phyloP scores from a whole-genome alignment of 2,113 vertebrate genomes.

The Epinephelus moara region DNA sequence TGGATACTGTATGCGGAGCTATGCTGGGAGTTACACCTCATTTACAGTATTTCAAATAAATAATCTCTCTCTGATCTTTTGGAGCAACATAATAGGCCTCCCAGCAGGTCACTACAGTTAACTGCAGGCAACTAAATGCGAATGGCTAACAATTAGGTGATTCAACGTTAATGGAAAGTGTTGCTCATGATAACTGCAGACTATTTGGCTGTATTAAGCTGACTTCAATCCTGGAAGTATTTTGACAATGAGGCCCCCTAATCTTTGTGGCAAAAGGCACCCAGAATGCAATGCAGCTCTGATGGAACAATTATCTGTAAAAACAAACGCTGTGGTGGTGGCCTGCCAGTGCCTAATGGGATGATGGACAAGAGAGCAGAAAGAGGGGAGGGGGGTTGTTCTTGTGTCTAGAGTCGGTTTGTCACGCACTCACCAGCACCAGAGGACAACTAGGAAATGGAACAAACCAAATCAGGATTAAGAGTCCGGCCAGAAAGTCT shows the following conservation, averaged over 20 bases:
- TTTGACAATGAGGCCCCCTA: constrained; percentile 63
- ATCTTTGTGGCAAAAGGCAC: constrained; percentile 51
- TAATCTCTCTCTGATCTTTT: constrained; percentile 54
- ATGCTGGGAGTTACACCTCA: constrained; percentile 54
- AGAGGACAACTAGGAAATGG: constrained; percentile 53
- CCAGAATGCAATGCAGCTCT: constrained; percentile 38
- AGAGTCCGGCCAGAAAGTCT: constrained; percentile 53
- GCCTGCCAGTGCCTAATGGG: constrained; percentile 50
- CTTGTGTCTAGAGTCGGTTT: constrained; percentile 3
- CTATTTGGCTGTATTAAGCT: constrained; percentile 37
- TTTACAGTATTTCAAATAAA: constrained; percentile 66
- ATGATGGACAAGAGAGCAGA: constrained; percentile 59
- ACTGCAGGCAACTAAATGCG: constrained; percentile 40
- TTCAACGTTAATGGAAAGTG: constrained; percentile 70
- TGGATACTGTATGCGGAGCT: constrained; percentile 51
- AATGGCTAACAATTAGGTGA: constrained; percentile 56
- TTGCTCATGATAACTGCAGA: constrained; percentile 67
- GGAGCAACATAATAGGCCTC: constrained; percentile 33
- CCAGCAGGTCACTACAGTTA: constrained; percentile 34
- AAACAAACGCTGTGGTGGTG: constrained; percentile 63
- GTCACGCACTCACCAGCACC: constrained; percentile 33
- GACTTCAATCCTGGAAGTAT: constrained; percentile 57
- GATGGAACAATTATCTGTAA: constrained; percentile 69
- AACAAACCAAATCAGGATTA: constrained; percentile 58
- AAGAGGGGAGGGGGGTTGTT: constrained; percentile 11